These are phyloP conservation scores for Unio pictorum DNA, from an alignment of 2,888 invertebrate species.

Conservation along the genomic window DNA sequence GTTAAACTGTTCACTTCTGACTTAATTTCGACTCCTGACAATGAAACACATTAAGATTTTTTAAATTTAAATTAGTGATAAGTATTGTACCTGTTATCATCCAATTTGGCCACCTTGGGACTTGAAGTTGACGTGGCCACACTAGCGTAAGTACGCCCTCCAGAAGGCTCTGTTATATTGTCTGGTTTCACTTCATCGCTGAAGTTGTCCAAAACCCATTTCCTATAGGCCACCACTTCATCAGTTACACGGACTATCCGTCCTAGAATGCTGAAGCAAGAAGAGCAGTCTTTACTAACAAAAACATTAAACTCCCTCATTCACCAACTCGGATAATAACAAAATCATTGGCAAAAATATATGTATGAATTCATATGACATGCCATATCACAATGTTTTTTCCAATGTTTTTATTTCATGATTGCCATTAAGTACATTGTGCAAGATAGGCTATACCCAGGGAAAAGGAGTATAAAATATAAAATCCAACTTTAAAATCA, in stretches of 20 bases:
- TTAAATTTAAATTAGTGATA: too few species aligned
- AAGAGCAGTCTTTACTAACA: slow-evolving; percentile 2
- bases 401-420: too few species aligned
- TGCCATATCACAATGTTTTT: too few species aligned
- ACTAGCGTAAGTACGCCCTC: slow-evolving; percentile 46
- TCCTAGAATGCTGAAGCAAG: slow-evolving; percentile 81
- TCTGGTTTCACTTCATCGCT: slow-evolving; percentile 49
- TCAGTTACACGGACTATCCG: slow-evolving; percentile 94
- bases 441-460: too few species aligned
- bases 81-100: slow-evolving; percentile 22
- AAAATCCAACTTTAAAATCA: too few species aligned
- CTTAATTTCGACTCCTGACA: background rate
- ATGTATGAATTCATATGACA: too few species aligned
- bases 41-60: background rate
- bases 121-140: slow-evolving; percentile 42
- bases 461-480: too few species aligned
- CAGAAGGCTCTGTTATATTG: slow-evolving; percentile 12
- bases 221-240: slow-evolving; percentile 85
- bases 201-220: slow-evolving; percentile 78
- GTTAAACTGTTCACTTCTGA: too few species aligned
- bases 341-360: too few species aligned
- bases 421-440: too few species aligned
- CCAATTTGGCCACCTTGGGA: slow-evolving; percentile 13
- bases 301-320: too few species aligned
- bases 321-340: too few species aligned